Base-by-base conservation (phyloP, 2,888 invertebrate species). In the Epistrophella euchroma region DNA sequence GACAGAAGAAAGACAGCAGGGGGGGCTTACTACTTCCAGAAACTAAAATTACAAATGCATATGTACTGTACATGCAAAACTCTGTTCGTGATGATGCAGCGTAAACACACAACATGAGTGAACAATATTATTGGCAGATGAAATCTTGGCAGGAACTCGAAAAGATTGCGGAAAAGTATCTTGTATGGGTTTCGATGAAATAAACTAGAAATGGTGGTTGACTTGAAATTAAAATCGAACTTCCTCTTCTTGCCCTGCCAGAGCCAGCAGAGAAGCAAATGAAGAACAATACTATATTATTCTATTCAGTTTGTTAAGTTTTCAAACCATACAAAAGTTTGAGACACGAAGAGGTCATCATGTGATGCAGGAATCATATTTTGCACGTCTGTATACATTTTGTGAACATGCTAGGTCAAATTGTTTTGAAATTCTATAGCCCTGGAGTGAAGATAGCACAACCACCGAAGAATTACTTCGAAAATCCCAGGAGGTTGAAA, bases 71-170 rank as follows among this genome's bases (percentile, higher is more conserved):
- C 19, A 81, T 71, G 80, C 70, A 75, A 81, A 80, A 74, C 56
- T 56, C 55, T 37, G 37, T 32, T 17, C 52, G 70, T 72, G 80
- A 77, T 70, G 77, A 77, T 70, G 77, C 81, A 78, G 86, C 45
- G 73, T 74, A 78, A 86, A 78, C 73, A 81, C 58, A 81, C 81
- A 78, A 78, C 81, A 81, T 81, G 78, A 81, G 86, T 77, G 77
- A 86, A 81, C 81, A 81, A 86, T 81, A 64, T 52, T 81, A 86
- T 86, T 86, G 86, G 86, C 86, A 86, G 81, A 77, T 81, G 58
- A 81, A 86, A 81, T 81, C 81, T 86, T 86, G 86, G 86, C 86
- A 86, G 43, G 66, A 70, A 70, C 37, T 76, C 62, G 7, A 60
- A 52, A 68, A 68, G 56, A 72, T 74, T 71, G 64, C 52, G 68